phyloP scores from a whole-genome alignment of 2,888 invertebrate species.

The Thereva unica region DNA sequence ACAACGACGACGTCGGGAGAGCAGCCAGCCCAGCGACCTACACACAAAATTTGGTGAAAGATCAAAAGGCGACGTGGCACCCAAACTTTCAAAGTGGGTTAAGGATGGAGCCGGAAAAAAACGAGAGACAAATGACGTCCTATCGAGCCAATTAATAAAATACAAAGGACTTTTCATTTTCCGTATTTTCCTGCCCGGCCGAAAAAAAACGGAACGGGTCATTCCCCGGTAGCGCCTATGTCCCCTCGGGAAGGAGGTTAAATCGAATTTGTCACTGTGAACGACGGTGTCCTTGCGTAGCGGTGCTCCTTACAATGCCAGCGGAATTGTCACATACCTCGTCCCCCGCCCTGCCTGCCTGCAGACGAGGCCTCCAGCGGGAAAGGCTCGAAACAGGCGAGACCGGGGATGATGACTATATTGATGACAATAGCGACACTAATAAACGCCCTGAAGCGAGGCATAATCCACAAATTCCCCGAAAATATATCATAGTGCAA shows the following conservation, averaged over 20 bases:
- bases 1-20: conserved; percentile 10
- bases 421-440: conserved; percentile 35
- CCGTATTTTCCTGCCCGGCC: not conserved
- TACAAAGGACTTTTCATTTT: conserved; percentile 32
- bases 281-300: conserved; percentile 1
- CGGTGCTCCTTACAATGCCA: conserved; percentile 1
- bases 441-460: conserved; percentile 29
- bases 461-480: conserved; percentile 32
- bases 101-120: conserved; percentile 20
- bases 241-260: conserved; percentile 9
- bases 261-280: conserved; percentile 33
- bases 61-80: conserved; percentile 34
- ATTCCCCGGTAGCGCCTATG: not conserved
- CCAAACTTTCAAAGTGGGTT: conserved; percentile 29
- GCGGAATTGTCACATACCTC: not conserved
- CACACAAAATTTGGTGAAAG: conserved; percentile 27
- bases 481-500: conserved; percentile 29
- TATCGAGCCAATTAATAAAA: conserved; percentile 37
- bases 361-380: not conserved
- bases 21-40: conserved; percentile 10
- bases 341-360: conserved; percentile 1
- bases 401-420: conserved; percentile 22
- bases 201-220: too few species aligned
- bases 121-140: conserved; percentile 32
- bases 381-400: not conserved